These are phyloP conservation scores for Colius striatus DNA, from an alignment of 2,113 vertebrate species.

Conservation along the genomic window DNA sequence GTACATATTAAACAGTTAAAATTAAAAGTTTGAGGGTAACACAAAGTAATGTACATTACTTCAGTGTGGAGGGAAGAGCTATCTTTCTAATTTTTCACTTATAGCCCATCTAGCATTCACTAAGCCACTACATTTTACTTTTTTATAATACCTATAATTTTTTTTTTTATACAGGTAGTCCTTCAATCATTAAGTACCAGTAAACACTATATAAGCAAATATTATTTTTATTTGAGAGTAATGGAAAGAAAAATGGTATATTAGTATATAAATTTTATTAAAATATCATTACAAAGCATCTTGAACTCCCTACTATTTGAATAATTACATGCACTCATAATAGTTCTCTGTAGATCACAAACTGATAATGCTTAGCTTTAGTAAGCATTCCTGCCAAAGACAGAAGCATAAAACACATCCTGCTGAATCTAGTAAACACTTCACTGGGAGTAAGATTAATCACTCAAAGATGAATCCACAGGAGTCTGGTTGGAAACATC, in stretches of 20 bases:
- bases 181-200: not conserved
- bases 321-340: not conserved
- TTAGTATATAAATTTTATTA: not conserved
- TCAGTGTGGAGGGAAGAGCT: accelerated
- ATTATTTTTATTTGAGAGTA: not conserved
- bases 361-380: not conserved
- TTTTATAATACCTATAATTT: not conserved
- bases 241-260: not conserved
- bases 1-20: not conserved
- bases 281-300: not conserved
- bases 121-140: not conserved
- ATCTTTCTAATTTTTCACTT: not conserved
- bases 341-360: not conserved
- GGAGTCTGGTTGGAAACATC: not conserved
- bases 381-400: not conserved
- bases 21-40: not conserved
- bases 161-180: not conserved
- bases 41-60: not conserved
- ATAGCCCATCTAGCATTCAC: not conserved
- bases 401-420: not conserved
- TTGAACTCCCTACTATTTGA: not conserved
- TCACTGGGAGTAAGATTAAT: not conserved
- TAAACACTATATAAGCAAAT: not conserved
- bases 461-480: not conserved
- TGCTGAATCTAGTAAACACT: not conserved